phyloP scores from a whole-genome alignment of 64 coral and sea anemone species.

The Orbicella faveolata region DNA sequence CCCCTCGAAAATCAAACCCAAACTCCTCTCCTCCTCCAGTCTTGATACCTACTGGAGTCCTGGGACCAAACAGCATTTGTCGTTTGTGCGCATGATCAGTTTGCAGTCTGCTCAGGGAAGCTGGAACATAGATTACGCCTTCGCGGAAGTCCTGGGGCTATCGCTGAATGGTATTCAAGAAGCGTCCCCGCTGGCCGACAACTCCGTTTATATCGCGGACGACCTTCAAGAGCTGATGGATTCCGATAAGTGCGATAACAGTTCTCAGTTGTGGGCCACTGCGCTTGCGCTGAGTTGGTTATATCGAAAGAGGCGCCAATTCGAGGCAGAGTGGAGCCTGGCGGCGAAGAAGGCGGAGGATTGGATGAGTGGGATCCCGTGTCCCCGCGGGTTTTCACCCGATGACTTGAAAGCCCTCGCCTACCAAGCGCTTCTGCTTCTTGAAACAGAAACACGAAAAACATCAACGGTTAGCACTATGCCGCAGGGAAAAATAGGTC shows the following conservation, averaged over 20 bases:
- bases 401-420: slow-evolving; percentile 71
- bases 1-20: slow-evolving; percentile 10
- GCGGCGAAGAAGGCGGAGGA: slow-evolving; percentile 63
- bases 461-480: neutral
- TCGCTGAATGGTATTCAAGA: slow-evolving; percentile 59
- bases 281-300: slow-evolving; percentile 83
- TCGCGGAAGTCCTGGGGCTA: slow-evolving; percentile 69
- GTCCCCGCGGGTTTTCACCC: slow-evolving; percentile 67
- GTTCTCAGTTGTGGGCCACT: slow-evolving; percentile 79
- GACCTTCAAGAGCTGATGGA: slow-evolving; percentile 73
- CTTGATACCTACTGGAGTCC: slow-evolving; percentile 25
- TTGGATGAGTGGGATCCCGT: slow-evolving; percentile 53
- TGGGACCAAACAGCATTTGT: slow-evolving; percentile 45
- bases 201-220: slow-evolving; percentile 47
- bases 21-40: neutral
- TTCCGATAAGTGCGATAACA: slow-evolving; percentile 64
- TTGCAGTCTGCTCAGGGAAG: slow-evolving; percentile 63
- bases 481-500: slow-evolving; percentile 60
- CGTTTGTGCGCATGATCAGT: slow-evolving; percentile 59
- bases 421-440: slow-evolving; percentile 75
- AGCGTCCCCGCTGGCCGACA: slow-evolving; percentile 86
- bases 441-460: slow-evolving; percentile 45
- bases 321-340: slow-evolving; percentile 78
- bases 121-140: slow-evolving; percentile 74
- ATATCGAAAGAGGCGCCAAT: slow-evolving; percentile 49